Evolutionary conservation across 2,113 vertebrate genomes (phyloP).

Genomic region (Otocyon megalotis): DNA sequence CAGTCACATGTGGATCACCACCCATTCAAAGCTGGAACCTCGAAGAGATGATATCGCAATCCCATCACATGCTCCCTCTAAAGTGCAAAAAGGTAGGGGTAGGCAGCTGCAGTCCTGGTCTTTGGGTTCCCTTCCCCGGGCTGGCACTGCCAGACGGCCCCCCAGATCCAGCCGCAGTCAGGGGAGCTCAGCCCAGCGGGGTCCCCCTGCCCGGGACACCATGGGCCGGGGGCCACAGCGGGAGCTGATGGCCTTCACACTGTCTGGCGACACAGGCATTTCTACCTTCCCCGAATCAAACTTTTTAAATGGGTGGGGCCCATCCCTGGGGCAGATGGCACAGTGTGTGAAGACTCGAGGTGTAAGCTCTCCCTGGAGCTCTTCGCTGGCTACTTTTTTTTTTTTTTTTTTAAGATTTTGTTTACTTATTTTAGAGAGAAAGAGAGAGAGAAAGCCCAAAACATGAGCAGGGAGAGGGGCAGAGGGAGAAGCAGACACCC

Average conservation of each 20-base stretch:
- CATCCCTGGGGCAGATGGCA: background rate
- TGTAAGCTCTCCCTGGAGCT: background rate
- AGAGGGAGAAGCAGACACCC: too few relatives aligned
- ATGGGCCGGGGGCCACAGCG: background rate
- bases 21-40: background rate
- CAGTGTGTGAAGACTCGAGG: background rate
- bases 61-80: background rate
- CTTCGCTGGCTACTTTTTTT: background rate
- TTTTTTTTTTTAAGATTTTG: too few relatives aligned
- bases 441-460: too few relatives aligned
- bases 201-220: fast-evolving
- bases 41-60: background rate
- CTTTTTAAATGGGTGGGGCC: background rate
- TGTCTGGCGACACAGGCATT: background rate
- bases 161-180: background rate
- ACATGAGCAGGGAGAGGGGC: too few relatives aligned
- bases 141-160: background rate
- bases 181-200: background rate
- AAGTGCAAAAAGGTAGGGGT: background rate
- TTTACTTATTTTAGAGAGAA: too few relatives aligned
- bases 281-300: background rate
- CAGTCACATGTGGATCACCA: background rate
- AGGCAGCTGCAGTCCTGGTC: background rate
- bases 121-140: background rate
- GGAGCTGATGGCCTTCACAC: background rate